Evolutionary conservation across 2,888 invertebrate genomes (phyloP), one percentile per base, ranked within the genome.

Genomic region (Patella ulyssiponensis): DNA sequence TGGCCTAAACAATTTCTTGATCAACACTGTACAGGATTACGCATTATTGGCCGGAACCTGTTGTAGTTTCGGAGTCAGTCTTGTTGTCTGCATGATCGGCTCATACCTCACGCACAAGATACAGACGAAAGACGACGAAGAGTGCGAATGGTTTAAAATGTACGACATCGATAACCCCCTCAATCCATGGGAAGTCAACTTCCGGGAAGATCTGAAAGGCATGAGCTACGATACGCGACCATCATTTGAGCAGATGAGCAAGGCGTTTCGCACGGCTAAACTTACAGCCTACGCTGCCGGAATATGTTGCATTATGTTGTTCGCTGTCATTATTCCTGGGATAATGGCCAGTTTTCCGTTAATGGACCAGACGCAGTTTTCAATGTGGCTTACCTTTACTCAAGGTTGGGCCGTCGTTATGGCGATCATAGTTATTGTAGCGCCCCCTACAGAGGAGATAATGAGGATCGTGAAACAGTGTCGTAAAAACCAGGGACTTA

Each of bases 121-220:
- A 54, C 80, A 83, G 71, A 71, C 72, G 17, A 75, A 77, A 11
- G 83, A 86, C 20, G 87, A 86, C 71, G 87, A 81, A 72, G 83
- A 88, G 69, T 70, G 76, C 58, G 89, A 89, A 80, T 89, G 89
- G 89, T 86, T 87, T 80, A 89, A 89, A 77, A 86, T 89, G 85
- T 88, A 87, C 74, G 87, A 88, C 80, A 89, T 89, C 33, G 89
- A 89, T 78, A 89, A 89, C 77, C 89, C 88, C 1, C 81, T 89
- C 0, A 87, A 88, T 74, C 89, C 89, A 5, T 89, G 89, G 89
- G 88, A 88, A 72, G 73, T 85, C n/a, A 86, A 87, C 73, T 88
- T 85, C 76, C 79, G 86, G 12, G 89, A 88, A 51, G 89, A 89
- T 44, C 77, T 89, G 44, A 85, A 86, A 74, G 89, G 86, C 2